Evolutionary conservation across 2,888 invertebrate genomes (phyloP), one percentile per base, ranked within the genome.

Genomic region (Uloborus plumipes): DNA sequence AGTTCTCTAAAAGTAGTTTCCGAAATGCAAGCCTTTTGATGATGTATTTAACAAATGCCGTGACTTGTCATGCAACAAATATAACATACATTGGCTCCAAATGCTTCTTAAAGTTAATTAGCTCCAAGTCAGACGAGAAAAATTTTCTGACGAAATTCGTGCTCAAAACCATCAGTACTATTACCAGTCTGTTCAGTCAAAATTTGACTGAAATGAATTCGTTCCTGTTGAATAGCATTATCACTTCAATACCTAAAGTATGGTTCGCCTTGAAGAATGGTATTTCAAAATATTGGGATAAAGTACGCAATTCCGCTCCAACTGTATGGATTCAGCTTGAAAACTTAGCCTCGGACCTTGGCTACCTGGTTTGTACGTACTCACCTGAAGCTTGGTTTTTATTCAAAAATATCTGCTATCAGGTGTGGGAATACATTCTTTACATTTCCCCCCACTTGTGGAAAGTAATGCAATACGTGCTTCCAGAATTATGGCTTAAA

Each of bases 361-460:
- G 73, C 69, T 15, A 26, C 9, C 62, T 74, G 9, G 58, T 31
- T 22, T 69, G 53, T 20, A 15, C 50, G 47, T 51, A 74, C 18
- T n/a, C 31, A 3, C 80, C 80, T 31, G 62, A 64, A 31, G 15
- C 61, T 18, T 80, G 80, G 80, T n/a, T n/a, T 15, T 18, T 26
- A 14, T 58, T 61, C 15, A 80, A 80, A 59, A 18, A 1, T 1
- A n/a, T 53, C 7, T 74, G 55, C 39, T 47, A 55, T 4, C 9
- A 9, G 20, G 55, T 47, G 9, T 80, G 73, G 73, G 16, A 69
- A 14, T 20, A 64, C 9, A n/a, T 39, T 3, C 62, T 55, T 31
- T 26, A 69, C 7, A 6, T 64, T 16, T 49, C 64, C 14, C 80
- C 80, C 22, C 15, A 22, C 18, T 4, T 80, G 9, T 80, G 80